Evolutionary conservation across 2,888 invertebrate genomes (phyloP).

Genomic region (Oeneis ivallda): DNA sequence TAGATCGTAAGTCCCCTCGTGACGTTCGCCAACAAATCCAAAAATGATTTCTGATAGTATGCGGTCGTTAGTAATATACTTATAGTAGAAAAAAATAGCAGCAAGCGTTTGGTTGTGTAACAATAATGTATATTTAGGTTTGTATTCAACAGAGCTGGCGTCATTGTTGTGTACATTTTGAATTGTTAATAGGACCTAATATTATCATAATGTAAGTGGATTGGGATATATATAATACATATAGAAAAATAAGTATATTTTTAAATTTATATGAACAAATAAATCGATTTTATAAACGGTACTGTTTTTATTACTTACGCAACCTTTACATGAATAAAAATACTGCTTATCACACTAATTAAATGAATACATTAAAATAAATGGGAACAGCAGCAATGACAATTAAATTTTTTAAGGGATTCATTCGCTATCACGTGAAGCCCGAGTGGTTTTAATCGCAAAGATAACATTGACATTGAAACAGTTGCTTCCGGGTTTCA

Average conservation of each 20-base stretch:
- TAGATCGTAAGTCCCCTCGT: no score
- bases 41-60: no score
- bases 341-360: neutral
- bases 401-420: neutral
- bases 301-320: constrained; percentile 4
- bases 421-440: neutral
- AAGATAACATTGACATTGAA: constrained; percentile 10
- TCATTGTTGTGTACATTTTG: constrained; percentile 44
- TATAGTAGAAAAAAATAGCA: no score
- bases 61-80: no score
- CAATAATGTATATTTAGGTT: neutral
- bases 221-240: constrained; percentile 45
- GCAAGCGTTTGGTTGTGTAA: neutral
- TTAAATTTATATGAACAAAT: constrained; percentile 31
- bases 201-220: constrained; percentile 48
- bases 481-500: constrained; percentile 5
- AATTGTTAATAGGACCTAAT: constrained; percentile 37
- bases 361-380: neutral
- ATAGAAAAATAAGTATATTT: constrained; percentile 28
- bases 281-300: constrained; percentile 32
- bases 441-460: neutral
- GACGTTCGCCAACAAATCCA: no score
- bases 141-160: constrained; percentile 21
- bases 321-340: neutral
- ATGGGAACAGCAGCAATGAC: neutral